Evolutionary conservation across 1,140 invertebrate species (phyloP).

Genomic region (Galleria mellonella): DNA sequence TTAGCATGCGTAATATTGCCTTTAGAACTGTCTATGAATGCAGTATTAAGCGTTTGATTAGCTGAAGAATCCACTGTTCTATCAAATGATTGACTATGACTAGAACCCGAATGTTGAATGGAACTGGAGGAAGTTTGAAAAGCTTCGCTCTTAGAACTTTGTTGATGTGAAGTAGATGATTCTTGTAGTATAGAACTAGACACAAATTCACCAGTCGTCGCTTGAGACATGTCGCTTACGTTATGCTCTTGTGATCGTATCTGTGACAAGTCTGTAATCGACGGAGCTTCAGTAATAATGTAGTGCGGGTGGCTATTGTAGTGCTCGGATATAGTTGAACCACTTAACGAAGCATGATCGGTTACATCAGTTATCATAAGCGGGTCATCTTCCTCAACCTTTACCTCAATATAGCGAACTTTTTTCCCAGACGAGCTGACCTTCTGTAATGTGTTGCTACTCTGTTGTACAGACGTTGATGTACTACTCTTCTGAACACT

Average conservation of each 20-base stretch:
- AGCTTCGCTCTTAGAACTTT: conserved; percentile 60
- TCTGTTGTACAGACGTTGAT: conserved; percentile 54
- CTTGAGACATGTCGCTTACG: conserved; percentile 64
- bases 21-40: conserved; percentile 55
- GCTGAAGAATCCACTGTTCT: conserved; percentile 39
- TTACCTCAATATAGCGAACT: conserved; percentile 69
- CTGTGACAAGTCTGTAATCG: conserved; percentile 59
- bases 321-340: conserved; percentile 67
- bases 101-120: conserved; percentile 55
- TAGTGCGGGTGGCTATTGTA: conserved; percentile 72
- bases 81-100: conserved; percentile 49
- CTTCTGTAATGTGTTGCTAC: conserved; percentile 62
- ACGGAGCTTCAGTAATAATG: conserved; percentile 72
- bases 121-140: conserved; percentile 60
- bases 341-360: conserved; percentile 64
- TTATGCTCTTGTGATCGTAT: conserved; percentile 48
- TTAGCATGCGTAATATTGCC: conserved; percentile 21
- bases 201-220: conserved; percentile 61
- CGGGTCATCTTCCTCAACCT: conserved; percentile 72
- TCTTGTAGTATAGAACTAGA: conserved; percentile 51
- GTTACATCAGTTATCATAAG: conserved; percentile 72
- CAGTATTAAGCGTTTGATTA: conserved; percentile 63
- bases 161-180: conserved; percentile 46
- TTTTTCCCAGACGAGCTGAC: conserved; percentile 69
- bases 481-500: conserved; percentile 63